phyloP scores from a whole-genome alignment of 2,113 vertebrate genomes.

The Apistogramma diplotaenia region DNA sequence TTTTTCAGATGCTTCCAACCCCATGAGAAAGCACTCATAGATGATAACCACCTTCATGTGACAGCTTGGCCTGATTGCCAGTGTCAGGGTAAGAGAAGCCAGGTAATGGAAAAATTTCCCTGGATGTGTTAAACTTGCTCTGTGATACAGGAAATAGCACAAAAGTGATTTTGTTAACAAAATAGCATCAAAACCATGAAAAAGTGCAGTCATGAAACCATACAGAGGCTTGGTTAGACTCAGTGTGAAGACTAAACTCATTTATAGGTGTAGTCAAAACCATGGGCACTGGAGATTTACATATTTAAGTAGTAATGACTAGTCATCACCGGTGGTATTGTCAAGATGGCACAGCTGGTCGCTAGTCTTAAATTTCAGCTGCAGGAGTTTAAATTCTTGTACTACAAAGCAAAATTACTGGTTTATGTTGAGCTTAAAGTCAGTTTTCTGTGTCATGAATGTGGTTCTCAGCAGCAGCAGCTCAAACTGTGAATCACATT shows the following conservation, averaged over 20 bases:
- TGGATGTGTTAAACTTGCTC: neutral
- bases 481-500: no score
- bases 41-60: neutral
- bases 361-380: neutral
- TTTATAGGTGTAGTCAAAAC: neutral
- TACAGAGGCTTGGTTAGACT: neutral
- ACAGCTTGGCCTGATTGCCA: neutral
- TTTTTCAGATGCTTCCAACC: neutral
- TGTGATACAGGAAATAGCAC: neutral
- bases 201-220: no score
- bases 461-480: neutral
- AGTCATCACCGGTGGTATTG: neutral
- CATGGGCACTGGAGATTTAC: neutral
- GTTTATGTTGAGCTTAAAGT: neutral
- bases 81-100: neutral
- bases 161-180: neutral
- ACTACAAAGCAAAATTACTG: neutral
- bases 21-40: neutral
- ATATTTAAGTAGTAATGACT: neutral
- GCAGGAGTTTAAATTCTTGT: neutral
- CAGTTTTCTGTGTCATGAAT: neutral
- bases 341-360: neutral
- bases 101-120: neutral
- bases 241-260: neutral
- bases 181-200: no score